Conservation (phyloP, 2,113 vertebrate species). For the Stictonetta naevosa region DNA sequence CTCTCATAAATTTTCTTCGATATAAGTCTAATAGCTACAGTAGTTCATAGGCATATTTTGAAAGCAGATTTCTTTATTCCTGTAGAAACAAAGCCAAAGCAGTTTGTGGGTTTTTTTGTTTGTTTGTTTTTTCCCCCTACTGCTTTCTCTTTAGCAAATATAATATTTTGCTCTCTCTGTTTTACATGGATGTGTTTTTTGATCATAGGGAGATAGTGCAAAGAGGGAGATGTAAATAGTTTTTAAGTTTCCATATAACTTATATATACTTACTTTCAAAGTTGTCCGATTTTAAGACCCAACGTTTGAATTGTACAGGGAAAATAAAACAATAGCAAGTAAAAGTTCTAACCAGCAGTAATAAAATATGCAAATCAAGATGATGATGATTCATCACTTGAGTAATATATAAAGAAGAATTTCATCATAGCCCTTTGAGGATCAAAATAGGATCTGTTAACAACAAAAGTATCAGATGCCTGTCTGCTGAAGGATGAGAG, state of each 20-base stretch:
- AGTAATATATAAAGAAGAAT: neutral
- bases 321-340: neutral
- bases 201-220: neutral
- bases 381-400: neutral
- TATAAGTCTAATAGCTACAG: neutral
- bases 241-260: neutral
- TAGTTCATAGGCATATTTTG: neutral
- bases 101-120: neutral
- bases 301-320: neutral
- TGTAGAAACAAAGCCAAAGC: neutral
- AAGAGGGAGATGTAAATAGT: neutral
- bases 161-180: neutral
- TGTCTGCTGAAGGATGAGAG: neutral
- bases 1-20: neutral
- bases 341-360: neutral
- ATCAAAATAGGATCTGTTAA: neutral
- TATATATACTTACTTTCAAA: neutral
- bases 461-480: neutral
- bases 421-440: neutral
- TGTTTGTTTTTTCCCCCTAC: neutral
- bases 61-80: neutral
- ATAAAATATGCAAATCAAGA: neutral
- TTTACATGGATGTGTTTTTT: fast-evolving
- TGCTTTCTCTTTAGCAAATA: neutral
- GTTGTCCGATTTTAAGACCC: neutral